Evolutionary conservation across 2,888 invertebrate species (phyloP), one percentile per base, ranked within the genome.

Genomic region (Drosophila algonquin): DNA sequence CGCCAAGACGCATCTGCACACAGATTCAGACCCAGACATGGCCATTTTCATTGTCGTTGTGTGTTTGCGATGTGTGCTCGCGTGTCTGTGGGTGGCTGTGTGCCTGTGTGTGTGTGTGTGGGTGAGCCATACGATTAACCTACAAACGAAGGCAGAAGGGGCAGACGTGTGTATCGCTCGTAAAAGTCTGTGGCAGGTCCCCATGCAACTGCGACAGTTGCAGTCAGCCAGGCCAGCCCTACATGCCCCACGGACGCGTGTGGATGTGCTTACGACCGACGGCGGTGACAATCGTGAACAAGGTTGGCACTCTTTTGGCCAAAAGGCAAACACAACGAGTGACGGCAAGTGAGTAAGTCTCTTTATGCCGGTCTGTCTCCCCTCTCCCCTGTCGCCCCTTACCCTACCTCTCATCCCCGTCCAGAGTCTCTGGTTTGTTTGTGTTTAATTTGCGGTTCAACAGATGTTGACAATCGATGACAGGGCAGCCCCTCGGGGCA

Each of bases 391-490:
- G 53, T 18, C 47, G 53, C 24, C 47, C 7, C 44, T 12, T 59
- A 14, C 52, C 21, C 9, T 18, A 18, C 48, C 50, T 16, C 14
- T 21, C 40, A 5, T 2, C 40, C 40, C 40, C 16, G 24, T 10
- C 35, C 47, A 46, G 46, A 51, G 58, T 72, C 56, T 50, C 35
- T 53, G 63, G 61, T 56, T 63, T 87, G 85, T 85, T 85, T 85
- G 79, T 77, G 86, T 83, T 87, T 81, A 76, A 85, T 87, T 85
- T 85, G 86, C 56, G 75, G 63, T 75, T 52, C 73, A 64, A 73
- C 84, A 75, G 75, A 62, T 79, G 85, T 64, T 76, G 82, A 75
- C 87, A 80, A 67, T 83, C 87, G 76, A 83, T 81, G 83, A 56
- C 50, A 40, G 40, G 40, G n/a, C 40, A 14, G 48, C 56, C 35